Base-by-base conservation (phyloP, 2,797 vertebrate species). In the Distichodus sexfasciatus region DNA sequence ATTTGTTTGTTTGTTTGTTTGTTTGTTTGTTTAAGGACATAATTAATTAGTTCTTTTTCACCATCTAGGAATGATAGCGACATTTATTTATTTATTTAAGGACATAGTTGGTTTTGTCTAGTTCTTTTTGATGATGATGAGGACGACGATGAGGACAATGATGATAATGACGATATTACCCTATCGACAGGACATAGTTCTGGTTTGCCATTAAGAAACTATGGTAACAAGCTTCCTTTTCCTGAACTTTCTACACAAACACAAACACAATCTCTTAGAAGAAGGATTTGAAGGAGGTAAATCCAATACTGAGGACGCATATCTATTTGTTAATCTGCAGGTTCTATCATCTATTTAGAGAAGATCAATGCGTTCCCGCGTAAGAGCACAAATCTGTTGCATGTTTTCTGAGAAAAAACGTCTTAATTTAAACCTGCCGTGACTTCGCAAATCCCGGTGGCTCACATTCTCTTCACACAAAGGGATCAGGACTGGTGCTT, bases 241-340 rank as follows among this genome's bases (percentile, higher is more conserved):
- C 6, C n/a, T 61, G 47, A 28, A 46, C 51, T 44, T 62, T 14
- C 57, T 33, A 48, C 15, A 19, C 24, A 48, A 7, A 9, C 9
- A 43, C 29, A 47, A 24, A 2, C 61, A 38, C 21, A 24, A 23
- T 33, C 54, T n/a, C 33, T 12, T 17, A 54, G 61, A 66, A 61
- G 61, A 66, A 54, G 66, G 23, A 68, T 26, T 31, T 31, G 66
- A 7, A 5, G 19, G 26, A 14, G 19, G 36, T 41, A 24, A 68
- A 55, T 31, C 73, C 70, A 65, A 65, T 62, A 61, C 43, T 26
- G 23, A 72, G 47, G 44, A 26, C 61, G 66, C 60, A 43, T 47
- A 58, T 65, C 33, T 63, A 48, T 64, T 57, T 63, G 66, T 67
- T 61, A 53, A 66, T 55, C 62, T 41, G 57, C 57, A 50, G 50